Base-by-base conservation (phyloP, 1,140 invertebrate species). In the Eumaeus atala region DNA sequence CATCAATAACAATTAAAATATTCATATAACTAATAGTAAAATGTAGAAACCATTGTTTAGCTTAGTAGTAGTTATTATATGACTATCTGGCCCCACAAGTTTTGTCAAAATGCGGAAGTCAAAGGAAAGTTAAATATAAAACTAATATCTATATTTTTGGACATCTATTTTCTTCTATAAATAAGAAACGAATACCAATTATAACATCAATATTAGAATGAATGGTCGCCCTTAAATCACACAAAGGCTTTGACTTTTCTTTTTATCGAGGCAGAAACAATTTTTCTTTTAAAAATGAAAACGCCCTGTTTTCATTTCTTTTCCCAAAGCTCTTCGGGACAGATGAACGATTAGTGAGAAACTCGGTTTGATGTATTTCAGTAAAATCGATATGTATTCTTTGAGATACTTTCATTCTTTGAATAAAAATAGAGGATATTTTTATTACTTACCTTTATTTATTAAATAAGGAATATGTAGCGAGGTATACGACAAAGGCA, bases 281-380 rank as follows among this genome's bases (percentile, higher is more conserved):
- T 40, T 40, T 40, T 14, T 40, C 38, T n/a, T n/a, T n/a, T n/a
- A n/a, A n/a, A n/a, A n/a, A n/a, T n/a, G n/a, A n/a, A n/a, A n/a
- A n/a, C n/a, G 38, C 16, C 38, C 38, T 40, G 38, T 40, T 40
- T 40, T 40, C 38, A 40, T 40, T 40, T 40, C 36, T 40, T 40
- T 40, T 40, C n/a, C 38, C 38, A 40, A 40, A 40, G 38, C 38
- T 40, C 38, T 40, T 14, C 38, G 16, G 38, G 38, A 40, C 38
- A 40, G 38, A 14, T 40, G 38, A 40, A 40, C 16, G 38, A 38
- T 38, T 38, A 40, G 38, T 40, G 38, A 40, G 38, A 14, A 40
- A 14, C n/a, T 40, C 38, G 38, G 38, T 40, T 40, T 40, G 38
- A 40, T 40, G 38, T 40, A 40, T 40, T 40, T 14, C 38, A 40